Percentiles rank a stretch among this genome's conserved stretches.
Evolutionary conservation across 2,797 vertebrate genomes (phyloP).

Genomic region (Catostomus latipinnis): DNA sequence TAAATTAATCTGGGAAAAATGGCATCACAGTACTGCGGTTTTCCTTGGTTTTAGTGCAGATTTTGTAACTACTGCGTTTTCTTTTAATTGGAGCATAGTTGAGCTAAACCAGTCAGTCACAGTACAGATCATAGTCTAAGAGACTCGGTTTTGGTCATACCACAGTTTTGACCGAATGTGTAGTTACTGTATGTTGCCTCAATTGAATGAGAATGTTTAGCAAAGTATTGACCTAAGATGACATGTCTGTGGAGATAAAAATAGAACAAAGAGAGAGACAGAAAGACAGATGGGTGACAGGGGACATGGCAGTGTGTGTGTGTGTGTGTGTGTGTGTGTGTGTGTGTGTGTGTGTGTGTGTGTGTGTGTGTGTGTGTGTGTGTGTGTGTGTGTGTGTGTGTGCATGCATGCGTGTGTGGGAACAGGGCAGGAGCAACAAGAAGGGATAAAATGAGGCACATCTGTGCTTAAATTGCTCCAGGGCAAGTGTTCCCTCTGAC

Average conservation of each 20-base stretch:
- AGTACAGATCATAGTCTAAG: no score
- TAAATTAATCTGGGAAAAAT: no score
- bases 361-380: slow-evolving; percentile 8
- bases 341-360: slow-evolving; percentile 7
- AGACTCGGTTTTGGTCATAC: no score
- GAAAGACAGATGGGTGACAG: slow-evolving; percentile 57
- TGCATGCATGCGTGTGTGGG: slow-evolving; percentile 54
- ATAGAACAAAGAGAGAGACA: slow-evolving; percentile 50
- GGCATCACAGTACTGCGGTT: no score
- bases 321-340: slow-evolving; percentile 63
- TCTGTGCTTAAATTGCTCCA: slow-evolving; percentile 69
- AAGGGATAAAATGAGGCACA: slow-evolving; percentile 55
- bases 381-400: slow-evolving; percentile 52
- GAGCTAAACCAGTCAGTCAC: no score
- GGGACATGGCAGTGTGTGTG: slow-evolving; percentile 39
- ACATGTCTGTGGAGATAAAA: slow-evolving; percentile 31
- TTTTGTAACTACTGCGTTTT: no score
- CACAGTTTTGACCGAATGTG: no score
- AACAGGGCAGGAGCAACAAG: slow-evolving; percentile 44
- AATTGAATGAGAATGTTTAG: slow-evolving; percentile 32
- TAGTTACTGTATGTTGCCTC: not conserved
- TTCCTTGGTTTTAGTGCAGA: no score
- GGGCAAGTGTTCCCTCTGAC: slow-evolving; percentile 57
- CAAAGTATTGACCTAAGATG: slow-evolving; percentile 37
- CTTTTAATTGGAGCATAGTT: no score